phyloP scores from a whole-genome alignment of 2,113 vertebrate species.

The Lophotis ruficrista region DNA sequence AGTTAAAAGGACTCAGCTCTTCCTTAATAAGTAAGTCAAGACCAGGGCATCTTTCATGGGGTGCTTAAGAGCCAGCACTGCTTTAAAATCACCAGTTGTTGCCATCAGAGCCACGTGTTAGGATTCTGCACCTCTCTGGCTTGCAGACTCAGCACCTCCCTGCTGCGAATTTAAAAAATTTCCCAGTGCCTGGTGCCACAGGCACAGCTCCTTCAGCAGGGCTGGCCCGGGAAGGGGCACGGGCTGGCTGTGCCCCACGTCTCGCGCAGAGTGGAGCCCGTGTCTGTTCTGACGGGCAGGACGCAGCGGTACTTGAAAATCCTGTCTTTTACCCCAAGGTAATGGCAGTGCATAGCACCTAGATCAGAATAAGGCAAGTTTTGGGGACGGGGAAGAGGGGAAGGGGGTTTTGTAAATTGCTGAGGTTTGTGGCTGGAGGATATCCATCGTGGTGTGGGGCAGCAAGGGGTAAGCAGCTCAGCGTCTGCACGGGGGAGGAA shows the following conservation, averaged over 20 bases:
- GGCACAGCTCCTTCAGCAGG: too few species aligned
- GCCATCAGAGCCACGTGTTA: not conserved
- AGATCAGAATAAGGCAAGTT: not conserved
- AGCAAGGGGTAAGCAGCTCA: not conserved
- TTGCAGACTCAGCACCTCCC: not conserved
- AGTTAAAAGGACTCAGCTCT: not conserved
- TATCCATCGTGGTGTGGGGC: not conserved
- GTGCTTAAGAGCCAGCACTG: too few species aligned
- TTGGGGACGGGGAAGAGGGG: not conserved
- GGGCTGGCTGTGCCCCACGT: too few species aligned
- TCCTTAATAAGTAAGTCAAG: not conserved
- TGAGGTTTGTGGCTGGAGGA: not conserved
- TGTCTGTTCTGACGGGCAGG: not conserved
- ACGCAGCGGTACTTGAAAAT: fast-evolving
- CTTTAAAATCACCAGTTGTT: not conserved
- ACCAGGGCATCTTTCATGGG: not conserved
- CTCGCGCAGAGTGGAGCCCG: fast-evolving
- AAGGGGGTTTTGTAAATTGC: not conserved
- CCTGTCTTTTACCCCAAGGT: not conserved
- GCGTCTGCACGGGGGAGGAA: not conserved
- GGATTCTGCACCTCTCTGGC: not conserved
- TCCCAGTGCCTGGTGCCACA: too few species aligned
- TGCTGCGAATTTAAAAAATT: not conserved
- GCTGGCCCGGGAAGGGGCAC: not conserved
- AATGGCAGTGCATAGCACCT: not conserved